Conservation (phyloP, 2,797 vertebrate genomes). For the Limnodromus scolopaceus region DNA sequence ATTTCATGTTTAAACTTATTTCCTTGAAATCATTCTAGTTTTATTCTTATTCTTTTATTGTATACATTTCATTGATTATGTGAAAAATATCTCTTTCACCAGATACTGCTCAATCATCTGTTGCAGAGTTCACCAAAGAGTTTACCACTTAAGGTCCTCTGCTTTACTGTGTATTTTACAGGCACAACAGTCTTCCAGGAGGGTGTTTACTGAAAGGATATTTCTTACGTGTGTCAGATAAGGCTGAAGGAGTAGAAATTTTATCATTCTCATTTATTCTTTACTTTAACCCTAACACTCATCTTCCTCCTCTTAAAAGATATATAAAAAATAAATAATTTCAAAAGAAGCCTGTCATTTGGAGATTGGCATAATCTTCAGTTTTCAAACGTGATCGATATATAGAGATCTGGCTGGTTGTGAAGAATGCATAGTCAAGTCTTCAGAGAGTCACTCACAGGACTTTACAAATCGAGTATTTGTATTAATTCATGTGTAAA, state of each 20-base stretch:
- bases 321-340: not conserved
- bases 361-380: not conserved
- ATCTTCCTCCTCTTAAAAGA: not conserved
- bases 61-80: not conserved
- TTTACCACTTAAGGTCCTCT: not conserved
- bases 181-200: not conserved
- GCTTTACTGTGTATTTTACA: not conserved
- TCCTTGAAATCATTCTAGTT: not conserved
- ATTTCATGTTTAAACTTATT: not conserved
- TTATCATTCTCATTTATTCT: not conserved
- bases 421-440: not conserved
- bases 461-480: not conserved
- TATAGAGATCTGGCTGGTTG: not conserved
- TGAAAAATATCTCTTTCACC: not conserved
- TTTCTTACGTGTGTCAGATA: not conserved
- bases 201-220: not conserved
- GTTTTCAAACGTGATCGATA: not conserved
- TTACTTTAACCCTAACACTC: not conserved
- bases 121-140: not conserved
- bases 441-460: not conserved
- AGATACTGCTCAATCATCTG: not conserved
- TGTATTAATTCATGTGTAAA: not conserved
- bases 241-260: not conserved
- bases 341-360: not conserved
- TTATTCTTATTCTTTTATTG: not conserved